A percentile compares a stretch with the other conserved stretches of the same genome.
Evolutionary conservation across 2,113 vertebrate species (phyloP).

Genomic region (Riparia riparia): DNA sequence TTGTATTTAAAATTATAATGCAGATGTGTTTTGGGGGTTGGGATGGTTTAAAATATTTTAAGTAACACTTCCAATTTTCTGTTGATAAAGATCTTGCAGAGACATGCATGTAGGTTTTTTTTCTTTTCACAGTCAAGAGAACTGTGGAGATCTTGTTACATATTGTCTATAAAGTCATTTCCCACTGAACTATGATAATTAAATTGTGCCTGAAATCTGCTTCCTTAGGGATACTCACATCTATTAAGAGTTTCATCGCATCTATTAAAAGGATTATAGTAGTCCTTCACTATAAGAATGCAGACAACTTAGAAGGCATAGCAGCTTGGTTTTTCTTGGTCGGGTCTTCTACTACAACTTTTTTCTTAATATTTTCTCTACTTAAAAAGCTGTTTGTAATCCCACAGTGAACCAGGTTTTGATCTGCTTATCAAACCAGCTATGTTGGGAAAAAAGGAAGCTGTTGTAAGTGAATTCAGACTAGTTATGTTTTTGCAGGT

Average conservation of each 20-base stretch:
- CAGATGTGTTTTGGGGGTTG: neutral
- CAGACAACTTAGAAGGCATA: neutral
- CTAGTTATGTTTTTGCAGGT: neutral
- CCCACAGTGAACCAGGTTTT: neutral
- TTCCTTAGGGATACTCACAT: neutral
- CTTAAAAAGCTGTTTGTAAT: neutral
- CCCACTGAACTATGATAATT: neutral
- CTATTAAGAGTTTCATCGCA: neutral
- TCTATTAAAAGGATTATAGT: neutral
- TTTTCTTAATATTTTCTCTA: neutral
- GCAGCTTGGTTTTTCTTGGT: neutral
- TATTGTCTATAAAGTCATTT: neutral
- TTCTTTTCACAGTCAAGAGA: neutral
- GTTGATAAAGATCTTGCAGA: neutral
- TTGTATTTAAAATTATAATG: neutral
- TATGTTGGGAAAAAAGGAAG: neutral
- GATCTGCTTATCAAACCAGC: neutral
- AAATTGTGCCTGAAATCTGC: neutral
- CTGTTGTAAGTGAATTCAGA: neutral
- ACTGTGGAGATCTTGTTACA: neutral
- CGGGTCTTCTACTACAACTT: neutral
- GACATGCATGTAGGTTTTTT: accelerated
- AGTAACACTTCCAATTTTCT: neutral
- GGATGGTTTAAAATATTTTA: neutral
- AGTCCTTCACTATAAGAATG: neutral